These are phyloP conservation scores for Mechanitis messenoides DNA, from an alignment of 2,888 invertebrate species.

Conservation along the genomic window DNA sequence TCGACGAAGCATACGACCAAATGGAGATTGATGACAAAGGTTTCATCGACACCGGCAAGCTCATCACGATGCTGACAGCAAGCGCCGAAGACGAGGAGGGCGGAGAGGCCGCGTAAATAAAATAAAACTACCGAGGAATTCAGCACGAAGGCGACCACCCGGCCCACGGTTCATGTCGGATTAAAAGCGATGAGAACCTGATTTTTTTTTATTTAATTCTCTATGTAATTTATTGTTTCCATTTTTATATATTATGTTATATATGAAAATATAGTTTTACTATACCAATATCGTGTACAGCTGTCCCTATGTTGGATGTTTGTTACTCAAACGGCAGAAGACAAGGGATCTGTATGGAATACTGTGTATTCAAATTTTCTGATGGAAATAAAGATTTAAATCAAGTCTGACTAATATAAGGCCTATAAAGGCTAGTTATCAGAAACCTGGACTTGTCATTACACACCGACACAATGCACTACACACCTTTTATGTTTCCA, in stretches of 20 bases:
- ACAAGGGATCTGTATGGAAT: conserved; percentile 45
- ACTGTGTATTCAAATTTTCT: conserved; percentile 65
- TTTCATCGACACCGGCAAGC: conserved; percentile 90
- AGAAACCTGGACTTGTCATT: conserved; percentile 56
- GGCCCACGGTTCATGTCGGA: conserved; percentile 52
- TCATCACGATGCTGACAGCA: conserved; percentile 92
- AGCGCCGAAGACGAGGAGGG: conserved; percentile 89
- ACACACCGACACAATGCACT: conserved; percentile 36
- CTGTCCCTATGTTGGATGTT: conserved; percentile 41
- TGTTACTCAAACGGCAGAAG: conserved; percentile 28
- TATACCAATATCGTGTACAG: conserved; percentile 63
- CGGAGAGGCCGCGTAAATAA: conserved; percentile 66
- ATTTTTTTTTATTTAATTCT: conserved; percentile 57
- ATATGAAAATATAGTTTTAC: conserved; percentile 72
- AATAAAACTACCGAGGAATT: conserved; percentile 32
- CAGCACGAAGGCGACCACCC: conserved; percentile 35
- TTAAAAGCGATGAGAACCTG: conserved; percentile 60
- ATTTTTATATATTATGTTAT: conserved; percentile 64
- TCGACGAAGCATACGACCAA: conserved; percentile 94
- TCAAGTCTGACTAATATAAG: conserved; percentile 64
- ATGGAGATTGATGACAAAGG: conserved; percentile 95
- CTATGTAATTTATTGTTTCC: conserved; percentile 74
- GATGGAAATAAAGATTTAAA: conserved; percentile 59
- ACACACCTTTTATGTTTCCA: not conserved
- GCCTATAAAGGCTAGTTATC: conserved; percentile 46